Evolutionary conservation across 2,888 invertebrate genomes (phyloP).

Genomic region (Apamea monoglypha): DNA sequence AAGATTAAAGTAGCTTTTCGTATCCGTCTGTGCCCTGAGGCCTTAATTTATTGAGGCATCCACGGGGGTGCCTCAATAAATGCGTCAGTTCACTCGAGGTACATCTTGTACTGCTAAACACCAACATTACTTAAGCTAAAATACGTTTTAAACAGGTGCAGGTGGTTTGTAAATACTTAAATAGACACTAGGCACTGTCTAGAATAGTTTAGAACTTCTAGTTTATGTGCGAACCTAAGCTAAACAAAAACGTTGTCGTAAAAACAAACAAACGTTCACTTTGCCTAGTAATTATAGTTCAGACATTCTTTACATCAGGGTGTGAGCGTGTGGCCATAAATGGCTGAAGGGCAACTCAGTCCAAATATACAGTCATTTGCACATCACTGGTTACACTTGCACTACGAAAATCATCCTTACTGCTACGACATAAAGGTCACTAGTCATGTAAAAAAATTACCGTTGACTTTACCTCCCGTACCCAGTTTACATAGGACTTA

Average conservation of each 20-base stretch:
- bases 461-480: neutral
- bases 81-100: too few species aligned
- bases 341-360: neutral
- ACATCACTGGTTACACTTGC: neutral
- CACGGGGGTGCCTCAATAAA: too few species aligned
- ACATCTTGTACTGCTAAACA: neutral
- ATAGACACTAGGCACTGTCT: neutral
- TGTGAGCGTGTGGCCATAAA: neutral
- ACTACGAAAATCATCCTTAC: neutral
- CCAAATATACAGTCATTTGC: neutral
- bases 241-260: neutral
- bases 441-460: neutral
- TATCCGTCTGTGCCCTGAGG: too few species aligned
- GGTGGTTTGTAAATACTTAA: neutral
- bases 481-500: slow-evolving; percentile 27
- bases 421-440: neutral
- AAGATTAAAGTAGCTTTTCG: too few species aligned
- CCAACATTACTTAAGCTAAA: neutral
- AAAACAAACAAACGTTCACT: slow-evolving; percentile 1
- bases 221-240: neutral
- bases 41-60: too few species aligned
- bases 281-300: neutral
- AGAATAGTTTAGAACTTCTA: neutral
- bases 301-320: neutral
- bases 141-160: neutral